Evolutionary conservation across 2,888 invertebrate genomes (phyloP).

Genomic region (Drosophila kambysellisi): DNA sequence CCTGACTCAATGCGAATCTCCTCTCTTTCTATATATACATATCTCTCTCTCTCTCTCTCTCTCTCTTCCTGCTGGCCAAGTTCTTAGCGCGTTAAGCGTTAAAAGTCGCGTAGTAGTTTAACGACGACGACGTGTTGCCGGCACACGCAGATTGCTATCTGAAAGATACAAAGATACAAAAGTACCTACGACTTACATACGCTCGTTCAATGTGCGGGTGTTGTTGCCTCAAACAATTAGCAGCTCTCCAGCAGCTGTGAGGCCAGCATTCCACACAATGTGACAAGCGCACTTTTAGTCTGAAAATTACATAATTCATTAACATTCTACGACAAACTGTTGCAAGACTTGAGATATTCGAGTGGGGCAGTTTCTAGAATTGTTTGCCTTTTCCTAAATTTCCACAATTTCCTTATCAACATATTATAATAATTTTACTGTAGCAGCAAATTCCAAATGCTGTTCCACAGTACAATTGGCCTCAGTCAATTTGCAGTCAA

Average conservation of each 20-base stretch:
- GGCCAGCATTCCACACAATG: constrained; percentile 10
- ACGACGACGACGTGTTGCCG: constrained; percentile 74
- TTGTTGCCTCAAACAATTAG: constrained; percentile 70
- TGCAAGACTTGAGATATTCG: no score
- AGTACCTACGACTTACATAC: constrained; percentile 29
- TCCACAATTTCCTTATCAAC: background rate
- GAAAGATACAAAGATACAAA: constrained; percentile 57
- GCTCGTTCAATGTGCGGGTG: constrained; percentile 63
- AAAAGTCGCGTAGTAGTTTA: constrained; percentile 76
- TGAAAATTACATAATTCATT: constrained; percentile 24
- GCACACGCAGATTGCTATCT: constrained; percentile 74
- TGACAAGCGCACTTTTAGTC: background rate
- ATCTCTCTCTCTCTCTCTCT: no score
- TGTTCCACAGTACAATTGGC: constrained; percentile 19
- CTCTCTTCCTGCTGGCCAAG: constrained; percentile 36
- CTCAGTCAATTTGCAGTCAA: constrained; percentile 50
- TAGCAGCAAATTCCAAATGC: background rate
- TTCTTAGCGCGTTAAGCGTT: constrained; percentile 70
- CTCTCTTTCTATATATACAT: background rate
- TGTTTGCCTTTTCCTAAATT: background rate
- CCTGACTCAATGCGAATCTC: background rate
- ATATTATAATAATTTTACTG: background rate
- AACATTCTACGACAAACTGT: constrained; percentile 2
- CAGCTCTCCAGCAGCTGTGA: constrained; percentile 27
- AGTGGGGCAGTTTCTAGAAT: background rate